Evolutionary conservation across 2,888 invertebrate genomes (phyloP).

Genomic region (Gonocerus acuteangulatus): DNA sequence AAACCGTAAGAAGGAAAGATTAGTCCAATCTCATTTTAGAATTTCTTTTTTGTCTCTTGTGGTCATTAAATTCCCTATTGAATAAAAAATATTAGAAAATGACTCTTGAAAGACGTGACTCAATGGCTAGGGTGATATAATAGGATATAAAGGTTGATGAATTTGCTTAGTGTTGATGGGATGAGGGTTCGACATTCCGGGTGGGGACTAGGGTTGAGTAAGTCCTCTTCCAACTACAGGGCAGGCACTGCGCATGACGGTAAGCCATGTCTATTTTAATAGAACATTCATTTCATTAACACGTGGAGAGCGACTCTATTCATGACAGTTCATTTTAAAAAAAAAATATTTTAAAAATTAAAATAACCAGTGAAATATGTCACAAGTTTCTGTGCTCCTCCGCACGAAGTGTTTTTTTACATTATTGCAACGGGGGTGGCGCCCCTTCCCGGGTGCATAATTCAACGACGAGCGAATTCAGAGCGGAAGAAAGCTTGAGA

Average conservation of each 20-base stretch:
- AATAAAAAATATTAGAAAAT: neutral
- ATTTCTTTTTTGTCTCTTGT: no score
- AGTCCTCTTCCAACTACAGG: conserved; percentile 7
- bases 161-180: conserved; percentile 21
- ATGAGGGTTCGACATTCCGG: conserved; percentile 27
- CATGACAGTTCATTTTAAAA: conserved; percentile 14
- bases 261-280: conserved; percentile 13
- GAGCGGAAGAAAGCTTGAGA: neutral
- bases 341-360: neutral
- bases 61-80: no score
- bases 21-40: no score
- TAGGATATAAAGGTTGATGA: conserved; percentile 15
- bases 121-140: neutral
- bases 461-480: neutral
- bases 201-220: conserved; percentile 26
- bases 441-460: no score
- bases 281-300: conserved; percentile 2
- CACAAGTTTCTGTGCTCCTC: neutral
- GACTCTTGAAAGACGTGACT: neutral
- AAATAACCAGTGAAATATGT: no score
- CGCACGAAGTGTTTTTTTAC: neutral
- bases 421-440: neutral
- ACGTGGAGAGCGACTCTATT: conserved; percentile 27
- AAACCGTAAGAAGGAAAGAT: no score
- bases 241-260: conserved; percentile 7